These are phyloP conservation scores for Dreissena polymorpha DNA, from an alignment of 1,140 invertebrate genomes.

Conservation along the genomic window DNA sequence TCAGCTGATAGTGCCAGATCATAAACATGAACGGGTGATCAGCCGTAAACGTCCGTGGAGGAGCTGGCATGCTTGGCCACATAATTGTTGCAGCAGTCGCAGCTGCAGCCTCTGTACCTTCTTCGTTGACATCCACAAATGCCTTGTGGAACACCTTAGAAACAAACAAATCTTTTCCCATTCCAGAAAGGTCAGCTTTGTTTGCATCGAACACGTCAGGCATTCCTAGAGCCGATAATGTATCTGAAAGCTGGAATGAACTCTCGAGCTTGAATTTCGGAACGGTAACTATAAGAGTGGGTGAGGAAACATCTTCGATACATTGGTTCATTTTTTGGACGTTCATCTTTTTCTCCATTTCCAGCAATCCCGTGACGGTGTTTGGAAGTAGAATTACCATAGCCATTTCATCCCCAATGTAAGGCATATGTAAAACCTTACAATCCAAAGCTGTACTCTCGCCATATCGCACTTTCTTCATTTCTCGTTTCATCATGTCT, in stretches of 20 bases:
- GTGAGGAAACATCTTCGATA: not conserved
- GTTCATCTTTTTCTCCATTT: slow-evolving; percentile 81
- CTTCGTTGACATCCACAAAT: slow-evolving; percentile 81
- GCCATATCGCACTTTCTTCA: slow-evolving; percentile 80
- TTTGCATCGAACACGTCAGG: slow-evolving; percentile 66
- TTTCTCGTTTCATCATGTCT: slow-evolving; percentile 71
- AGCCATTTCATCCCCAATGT: slow-evolving; percentile 82
- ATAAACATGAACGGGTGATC: slow-evolving; percentile 88
- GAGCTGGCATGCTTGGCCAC: not conserved
- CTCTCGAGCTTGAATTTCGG: slow-evolving; percentile 86
- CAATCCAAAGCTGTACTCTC: slow-evolving; percentile 87
- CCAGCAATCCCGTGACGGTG: slow-evolving; percentile 66
- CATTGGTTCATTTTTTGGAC: slow-evolving; percentile 77
- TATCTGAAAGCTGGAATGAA: slow-evolving; percentile 80
- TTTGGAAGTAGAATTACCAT: slow-evolving; percentile 90
- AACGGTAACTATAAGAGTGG: slow-evolving; percentile 74
- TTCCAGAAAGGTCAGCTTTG: slow-evolving; percentile 70
- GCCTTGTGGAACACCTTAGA: slow-evolving; percentile 80
- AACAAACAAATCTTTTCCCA: slow-evolving; percentile 61
- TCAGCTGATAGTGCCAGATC: slow-evolving; percentile 83
- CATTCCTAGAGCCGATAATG: slow-evolving; percentile 81
- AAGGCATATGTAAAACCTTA: slow-evolving; percentile 86
- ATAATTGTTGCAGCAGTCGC: slow-evolving; percentile 50
- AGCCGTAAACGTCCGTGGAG: slow-evolving; percentile 82
- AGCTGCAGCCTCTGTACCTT: slow-evolving; percentile 69